Evolutionary conservation across 1,140 invertebrate genomes (phyloP), one percentile per base, ranked within the genome.

Genomic region (Cepaea nemoralis): DNA sequence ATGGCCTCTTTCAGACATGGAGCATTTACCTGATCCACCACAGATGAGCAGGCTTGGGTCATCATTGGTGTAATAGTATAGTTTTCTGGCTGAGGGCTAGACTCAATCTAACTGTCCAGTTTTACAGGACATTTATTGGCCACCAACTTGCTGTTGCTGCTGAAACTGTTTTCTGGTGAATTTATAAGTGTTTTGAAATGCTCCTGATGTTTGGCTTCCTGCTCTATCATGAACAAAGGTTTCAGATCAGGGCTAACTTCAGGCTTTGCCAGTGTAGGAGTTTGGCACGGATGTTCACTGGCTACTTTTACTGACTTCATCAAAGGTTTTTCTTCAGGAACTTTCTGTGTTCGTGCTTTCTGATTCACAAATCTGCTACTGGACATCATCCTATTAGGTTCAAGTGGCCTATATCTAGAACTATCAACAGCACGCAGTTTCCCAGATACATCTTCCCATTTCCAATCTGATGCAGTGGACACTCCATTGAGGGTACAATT

Each of bases 111-210:
- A 59, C 45, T 77, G 50, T 12, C 39, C 16, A 45, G 37, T 10
- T 35, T 50, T 33, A 77, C 33, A 37, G 87, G 87, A 80, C 86
- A 87, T 73, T 88, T 86, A 83, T 83, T 85, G 35, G 85, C 84
- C 33, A 75, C 35, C 12, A 50, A 27, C 40, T 35, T 42, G 16
- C 6, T n/a, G 35, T 35, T 69, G 31, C 5, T 14, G 27, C 35
- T 69, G 5, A 16, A 24, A 8, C 2, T 6, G 12, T 69, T n/a
- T 69, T 33, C 12, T 10, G 67, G 31, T 37, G 67, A 35, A 69
- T 27, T 10, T 22, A 24, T 14, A 24, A 10, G n/a, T 59, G 22
- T 6, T n/a, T 59, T 45, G 19, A 45, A 10, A 19, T 10, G 42
- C 8, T 19, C 42, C 8, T 45, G 42, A 45, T 8, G 42, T 59